Percentiles rank a stretch among this genome's conserved stretches.
phyloP scores from a whole-genome alignment of 1,140 invertebrate species.

The Psilanteris sp. region DNA sequence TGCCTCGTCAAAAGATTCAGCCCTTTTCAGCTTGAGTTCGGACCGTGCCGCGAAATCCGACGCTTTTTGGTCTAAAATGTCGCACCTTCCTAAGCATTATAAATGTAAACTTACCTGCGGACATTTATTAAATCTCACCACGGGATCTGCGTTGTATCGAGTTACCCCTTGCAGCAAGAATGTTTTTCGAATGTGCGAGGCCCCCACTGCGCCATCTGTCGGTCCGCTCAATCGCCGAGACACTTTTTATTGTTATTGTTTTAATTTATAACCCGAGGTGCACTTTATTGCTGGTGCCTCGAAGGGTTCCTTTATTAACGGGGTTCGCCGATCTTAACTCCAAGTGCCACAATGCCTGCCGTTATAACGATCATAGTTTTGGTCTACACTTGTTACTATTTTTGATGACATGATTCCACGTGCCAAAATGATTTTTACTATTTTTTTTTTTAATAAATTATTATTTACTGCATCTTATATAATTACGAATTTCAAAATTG shows the following conservation, averaged over 20 bases:
- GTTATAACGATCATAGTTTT: too few relatives aligned
- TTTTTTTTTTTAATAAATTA: too few relatives aligned
- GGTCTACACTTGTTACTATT: too few relatives aligned
- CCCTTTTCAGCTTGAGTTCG: conserved; percentile 51
- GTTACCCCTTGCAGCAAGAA: conserved; percentile 48
- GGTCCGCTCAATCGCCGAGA: conserved; percentile 16
- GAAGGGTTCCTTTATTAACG: too few relatives aligned
- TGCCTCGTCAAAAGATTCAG: conserved; percentile 49
- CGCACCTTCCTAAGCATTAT: conserved; percentile 56
- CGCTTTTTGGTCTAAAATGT: conserved; percentile 50
- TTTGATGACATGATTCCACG: too few relatives aligned
- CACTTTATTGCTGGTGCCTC: not conserved
- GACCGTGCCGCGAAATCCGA: conserved; percentile 52
- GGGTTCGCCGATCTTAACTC: too few relatives aligned
- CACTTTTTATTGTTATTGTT: conserved; percentile 40
- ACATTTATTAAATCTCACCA: conserved; percentile 60
- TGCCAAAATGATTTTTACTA: too few relatives aligned
- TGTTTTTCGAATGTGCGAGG: not conserved
- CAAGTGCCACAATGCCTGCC: too few relatives aligned
- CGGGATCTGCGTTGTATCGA: conserved; percentile 58
- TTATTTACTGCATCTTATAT: too few relatives aligned
- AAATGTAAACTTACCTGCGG: conserved; percentile 61
- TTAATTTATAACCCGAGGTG: conserved; percentile 15
- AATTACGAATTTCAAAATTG: too few relatives aligned
- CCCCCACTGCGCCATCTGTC: conserved; percentile 43